Evolutionary conservation across 35 echinoderm and acorn worm genomes (phyloP).

Genomic region (Apostichopus parvimensis): DNA sequence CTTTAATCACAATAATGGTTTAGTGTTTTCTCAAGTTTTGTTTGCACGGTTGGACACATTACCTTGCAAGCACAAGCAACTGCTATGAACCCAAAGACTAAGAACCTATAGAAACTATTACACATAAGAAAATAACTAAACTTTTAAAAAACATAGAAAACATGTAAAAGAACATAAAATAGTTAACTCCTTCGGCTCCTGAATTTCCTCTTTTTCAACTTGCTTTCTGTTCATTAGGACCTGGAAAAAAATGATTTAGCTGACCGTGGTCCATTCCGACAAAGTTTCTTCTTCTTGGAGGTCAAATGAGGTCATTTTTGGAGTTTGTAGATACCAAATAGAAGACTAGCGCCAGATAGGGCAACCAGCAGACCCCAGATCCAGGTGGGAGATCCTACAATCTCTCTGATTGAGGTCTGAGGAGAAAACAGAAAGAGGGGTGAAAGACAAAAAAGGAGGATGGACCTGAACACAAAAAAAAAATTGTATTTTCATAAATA

Average conservation of each 20-base stretch:
- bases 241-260: background rate
- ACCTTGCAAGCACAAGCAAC: too few species aligned
- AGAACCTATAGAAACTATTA: too few species aligned
- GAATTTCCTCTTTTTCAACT: background rate
- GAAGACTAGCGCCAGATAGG: slow-evolving; percentile 46
- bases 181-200: too few species aligned
- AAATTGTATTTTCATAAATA: too few species aligned
- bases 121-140: too few species aligned
- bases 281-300: background rate
- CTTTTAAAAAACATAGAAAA: too few species aligned
- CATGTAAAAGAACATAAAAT: too few species aligned
- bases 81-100: too few species aligned
- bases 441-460: background rate
- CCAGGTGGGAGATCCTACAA: slow-evolving; percentile 72
- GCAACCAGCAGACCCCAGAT: slow-evolving; percentile 59
- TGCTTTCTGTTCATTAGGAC: background rate
- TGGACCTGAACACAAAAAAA: background rate
- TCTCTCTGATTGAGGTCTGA: slow-evolving; percentile 78
- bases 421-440: background rate
- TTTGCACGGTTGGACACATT: too few species aligned
- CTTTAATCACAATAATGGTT: too few species aligned
- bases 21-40: too few species aligned
- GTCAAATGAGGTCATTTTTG: slow-evolving; percentile 22
- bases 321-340: slow-evolving; percentile 68
- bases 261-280: background rate